A percentile compares a stretch with the other conserved stretches of the same genome.
These are phyloP conservation scores for Picus viridis DNA, from an alignment of 2,797 vertebrate genomes.

Conservation along the genomic window DNA sequence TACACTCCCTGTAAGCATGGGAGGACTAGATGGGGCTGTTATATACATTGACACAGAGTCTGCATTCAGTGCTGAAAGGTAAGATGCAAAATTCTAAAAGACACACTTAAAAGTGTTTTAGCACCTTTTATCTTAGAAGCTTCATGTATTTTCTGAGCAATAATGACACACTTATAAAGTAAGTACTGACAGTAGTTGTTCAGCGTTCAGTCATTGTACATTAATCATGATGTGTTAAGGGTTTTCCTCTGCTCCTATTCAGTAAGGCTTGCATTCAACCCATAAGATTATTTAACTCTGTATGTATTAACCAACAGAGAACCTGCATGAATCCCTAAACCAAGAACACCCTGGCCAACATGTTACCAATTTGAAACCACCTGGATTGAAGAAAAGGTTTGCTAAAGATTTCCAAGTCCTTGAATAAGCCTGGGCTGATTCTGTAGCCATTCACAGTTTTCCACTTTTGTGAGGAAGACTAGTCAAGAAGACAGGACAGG, in stretches of 20 bases:
- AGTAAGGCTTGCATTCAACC: not conserved
- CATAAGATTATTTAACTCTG: not conserved
- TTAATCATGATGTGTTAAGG: not conserved
- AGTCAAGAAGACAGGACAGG: not conserved
- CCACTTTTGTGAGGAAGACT: not conserved
- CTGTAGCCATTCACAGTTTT: not conserved
- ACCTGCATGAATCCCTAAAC: not conserved
- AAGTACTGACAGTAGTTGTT: not conserved
- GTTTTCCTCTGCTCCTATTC: not conserved
- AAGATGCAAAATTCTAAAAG: constrained; percentile 13
- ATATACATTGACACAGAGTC: constrained; percentile 87
- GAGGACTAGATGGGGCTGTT: constrained; percentile 82
- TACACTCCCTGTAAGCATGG: constrained; percentile 80
- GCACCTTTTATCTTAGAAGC: not conserved
- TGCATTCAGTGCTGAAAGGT: constrained; percentile 88
- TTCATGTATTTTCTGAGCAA: not conserved
- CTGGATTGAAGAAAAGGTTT: not conserved
- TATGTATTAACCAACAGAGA: not conserved
- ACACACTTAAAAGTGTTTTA: not conserved
- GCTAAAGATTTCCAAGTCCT: not conserved
- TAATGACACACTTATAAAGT: not conserved
- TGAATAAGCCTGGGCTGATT: not conserved
- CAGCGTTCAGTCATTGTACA: not conserved
- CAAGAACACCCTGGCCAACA: not conserved
- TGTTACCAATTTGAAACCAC: not conserved